phyloP scores from a whole-genome alignment of 1,140 invertebrate species.

The Sitodiplosis mosellana region DNA sequence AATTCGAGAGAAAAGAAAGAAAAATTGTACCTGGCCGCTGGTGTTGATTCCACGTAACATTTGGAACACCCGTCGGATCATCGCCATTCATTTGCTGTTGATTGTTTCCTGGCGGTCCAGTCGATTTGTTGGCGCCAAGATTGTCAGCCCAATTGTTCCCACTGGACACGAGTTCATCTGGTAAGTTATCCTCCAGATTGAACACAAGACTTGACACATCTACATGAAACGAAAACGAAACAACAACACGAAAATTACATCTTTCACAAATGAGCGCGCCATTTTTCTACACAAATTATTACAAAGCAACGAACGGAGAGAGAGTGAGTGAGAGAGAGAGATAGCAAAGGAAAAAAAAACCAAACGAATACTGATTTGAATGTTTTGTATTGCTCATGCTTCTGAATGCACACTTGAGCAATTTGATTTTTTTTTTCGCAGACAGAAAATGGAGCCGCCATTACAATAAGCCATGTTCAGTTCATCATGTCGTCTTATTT shows the following conservation, averaged over 20 bases:
- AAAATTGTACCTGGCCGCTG: slow-evolving; percentile 16
- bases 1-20: too few species aligned
- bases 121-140: slow-evolving; percentile 42
- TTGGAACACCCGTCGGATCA: slow-evolving; percentile 25
- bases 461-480: too few species aligned
- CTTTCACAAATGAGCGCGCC: neutral
- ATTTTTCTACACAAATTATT: neutral
- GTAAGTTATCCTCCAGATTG: slow-evolving; percentile 70
- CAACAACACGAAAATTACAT: neutral
- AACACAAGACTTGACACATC: neutral
- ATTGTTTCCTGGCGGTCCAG: slow-evolving; percentile 55
- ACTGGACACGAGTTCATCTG: slow-evolving; percentile 69
- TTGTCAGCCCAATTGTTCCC: slow-evolving; percentile 47
- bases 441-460: too few species aligned
- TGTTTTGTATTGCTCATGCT: neutral
- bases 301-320: neutral
- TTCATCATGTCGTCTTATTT: too few species aligned
- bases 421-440: neutral
- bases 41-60: slow-evolving; percentile 19
- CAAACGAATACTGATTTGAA: neutral
- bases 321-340: too few species aligned
- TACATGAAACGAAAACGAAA: neutral
- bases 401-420: neutral
- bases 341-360: too few species aligned
- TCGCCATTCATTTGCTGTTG: slow-evolving; percentile 48